Evolutionary conservation across 2,797 vertebrate genomes (phyloP).

Genomic region (Leptodactylus fallax): DNA sequence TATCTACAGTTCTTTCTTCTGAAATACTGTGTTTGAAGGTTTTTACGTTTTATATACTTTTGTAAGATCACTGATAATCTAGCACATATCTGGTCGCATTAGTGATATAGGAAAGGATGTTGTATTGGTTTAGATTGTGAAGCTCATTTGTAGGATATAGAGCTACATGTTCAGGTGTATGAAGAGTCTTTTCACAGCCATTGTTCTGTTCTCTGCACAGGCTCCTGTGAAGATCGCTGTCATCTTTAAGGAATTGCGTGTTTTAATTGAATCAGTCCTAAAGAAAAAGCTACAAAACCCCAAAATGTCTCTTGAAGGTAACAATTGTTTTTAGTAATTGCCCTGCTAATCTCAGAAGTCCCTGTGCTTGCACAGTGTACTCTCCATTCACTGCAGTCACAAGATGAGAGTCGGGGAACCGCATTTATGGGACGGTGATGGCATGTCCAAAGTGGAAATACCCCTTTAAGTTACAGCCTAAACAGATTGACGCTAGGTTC

Average conservation of each 20-base stretch:
- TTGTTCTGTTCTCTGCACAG: conserved; percentile 70
- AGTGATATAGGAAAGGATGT: neutral
- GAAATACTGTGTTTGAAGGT: too few species aligned
- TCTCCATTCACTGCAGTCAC: too few species aligned
- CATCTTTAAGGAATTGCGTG: conserved; percentile 95
- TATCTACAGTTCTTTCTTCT: too few species aligned
- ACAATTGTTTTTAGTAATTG: conserved; percentile 27
- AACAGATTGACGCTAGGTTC: too few species aligned
- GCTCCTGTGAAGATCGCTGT: conserved; percentile 96
- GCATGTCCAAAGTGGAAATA: too few species aligned
- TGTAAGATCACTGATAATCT: neutral
- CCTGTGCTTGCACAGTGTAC: too few species aligned
- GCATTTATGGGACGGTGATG: too few species aligned
- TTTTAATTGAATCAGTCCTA: conserved; percentile 91
- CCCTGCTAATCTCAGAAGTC: too few species aligned
- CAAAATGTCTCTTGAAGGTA: conserved; percentile 94
- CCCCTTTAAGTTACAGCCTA: too few species aligned
- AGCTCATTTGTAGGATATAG: neutral
- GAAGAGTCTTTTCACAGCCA: neutral
- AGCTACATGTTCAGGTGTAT: neutral
- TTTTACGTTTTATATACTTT: too few species aligned
- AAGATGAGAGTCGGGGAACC: too few species aligned
- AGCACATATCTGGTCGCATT: neutral
- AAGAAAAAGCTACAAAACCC: conserved; percentile 94
- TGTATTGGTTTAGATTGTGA: neutral